phyloP scores from a whole-genome alignment of 2,888 invertebrate genomes.

The Ichneumoninae sp. region DNA sequence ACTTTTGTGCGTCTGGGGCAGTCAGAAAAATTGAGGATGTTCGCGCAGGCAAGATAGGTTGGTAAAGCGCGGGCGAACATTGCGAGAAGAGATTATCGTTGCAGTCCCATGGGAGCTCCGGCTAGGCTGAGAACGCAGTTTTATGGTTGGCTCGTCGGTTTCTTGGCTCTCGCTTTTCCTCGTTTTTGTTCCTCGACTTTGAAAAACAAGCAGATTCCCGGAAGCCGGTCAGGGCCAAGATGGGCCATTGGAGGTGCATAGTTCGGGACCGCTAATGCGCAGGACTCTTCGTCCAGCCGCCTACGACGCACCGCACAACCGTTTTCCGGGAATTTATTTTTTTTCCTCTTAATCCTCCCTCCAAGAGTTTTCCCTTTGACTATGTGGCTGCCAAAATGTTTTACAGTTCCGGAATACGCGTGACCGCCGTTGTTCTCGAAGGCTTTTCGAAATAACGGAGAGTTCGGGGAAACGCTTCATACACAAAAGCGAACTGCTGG shows the following conservation, averaged over 20 bases:
- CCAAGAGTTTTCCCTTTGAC: conserved; percentile 32
- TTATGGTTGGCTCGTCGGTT: conserved; percentile 58
- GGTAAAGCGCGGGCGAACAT: conserved; percentile 47
- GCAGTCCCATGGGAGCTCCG: conserved; percentile 55
- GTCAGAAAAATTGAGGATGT: background rate
- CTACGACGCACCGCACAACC: conserved; percentile 2
- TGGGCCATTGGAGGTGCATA: conserved; percentile 43
- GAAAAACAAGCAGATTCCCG: conserved; percentile 73
- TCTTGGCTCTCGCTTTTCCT: conserved; percentile 32
- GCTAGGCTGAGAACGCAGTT: conserved; percentile 22
- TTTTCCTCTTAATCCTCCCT: conserved; percentile 15
- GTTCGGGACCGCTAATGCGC: background rate
- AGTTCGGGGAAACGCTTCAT: conserved; percentile 29
- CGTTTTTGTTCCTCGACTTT: conserved; percentile 70
- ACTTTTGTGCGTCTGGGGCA: background rate
- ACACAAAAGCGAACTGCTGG: conserved; percentile 9
- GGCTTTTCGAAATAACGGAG: conserved; percentile 19
- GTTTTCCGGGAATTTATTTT: conserved; percentile 12
- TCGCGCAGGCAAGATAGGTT: conserved; percentile 30
- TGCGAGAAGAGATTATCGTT: conserved; percentile 57
- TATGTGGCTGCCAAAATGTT: conserved; percentile 40
- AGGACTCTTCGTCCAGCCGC: conserved; percentile 19
- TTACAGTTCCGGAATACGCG: conserved; percentile 48
- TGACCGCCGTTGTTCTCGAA: conserved; percentile 23
- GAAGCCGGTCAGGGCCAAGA: conserved; percentile 63